Evolutionary conservation across 2,113 vertebrate genomes (phyloP).

Genomic region (Salvelinus alpinus): DNA sequence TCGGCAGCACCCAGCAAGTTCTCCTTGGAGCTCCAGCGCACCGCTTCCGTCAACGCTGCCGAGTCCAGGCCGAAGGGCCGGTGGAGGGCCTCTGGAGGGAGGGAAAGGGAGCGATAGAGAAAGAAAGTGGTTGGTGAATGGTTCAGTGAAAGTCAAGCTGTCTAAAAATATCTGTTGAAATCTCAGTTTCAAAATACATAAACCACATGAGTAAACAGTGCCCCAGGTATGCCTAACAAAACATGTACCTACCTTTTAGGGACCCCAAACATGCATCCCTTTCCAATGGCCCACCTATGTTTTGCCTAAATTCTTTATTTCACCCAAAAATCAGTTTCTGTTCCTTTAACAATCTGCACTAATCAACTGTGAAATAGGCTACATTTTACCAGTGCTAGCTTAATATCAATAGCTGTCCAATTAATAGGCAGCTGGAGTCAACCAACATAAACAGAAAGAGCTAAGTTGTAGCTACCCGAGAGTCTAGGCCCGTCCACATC

Average conservation of each 20-base stretch:
- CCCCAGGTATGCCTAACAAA: not conserved
- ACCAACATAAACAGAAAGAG: not conserved
- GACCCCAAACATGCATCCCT: too few relatives aligned
- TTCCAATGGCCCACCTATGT: too few relatives aligned
- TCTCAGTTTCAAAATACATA: not conserved
- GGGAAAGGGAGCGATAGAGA: conserved; percentile 13
- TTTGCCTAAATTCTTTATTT: too few relatives aligned
- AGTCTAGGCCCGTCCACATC: conserved; percentile 38
- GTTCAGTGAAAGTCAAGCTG: not conserved
- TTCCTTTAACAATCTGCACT: too few relatives aligned
- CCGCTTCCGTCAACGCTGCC: conserved; percentile 91
- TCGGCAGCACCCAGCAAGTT: conserved; percentile 95
- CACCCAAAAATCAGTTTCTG: too few relatives aligned
- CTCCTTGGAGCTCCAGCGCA: conserved; percentile 99
- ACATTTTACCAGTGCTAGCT: too few relatives aligned
- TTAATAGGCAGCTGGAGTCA: not conserved
- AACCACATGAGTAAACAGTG: not conserved
- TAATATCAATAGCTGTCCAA: not conserved
- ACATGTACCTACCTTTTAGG: too few relatives aligned
- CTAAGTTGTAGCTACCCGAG: conserved; percentile 57
- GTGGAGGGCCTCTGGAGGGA: conserved; percentile 87
- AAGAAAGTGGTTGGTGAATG: not conserved
- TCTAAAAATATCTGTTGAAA: not conserved
- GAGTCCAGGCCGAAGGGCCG: conserved; percentile 89
- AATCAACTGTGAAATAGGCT: too few relatives aligned